Percentiles rank a stretch among this genome's conserved stretches.
Evolutionary conservation across 2,797 vertebrate genomes (phyloP).

Genomic region (Acropternis orthonyx): DNA sequence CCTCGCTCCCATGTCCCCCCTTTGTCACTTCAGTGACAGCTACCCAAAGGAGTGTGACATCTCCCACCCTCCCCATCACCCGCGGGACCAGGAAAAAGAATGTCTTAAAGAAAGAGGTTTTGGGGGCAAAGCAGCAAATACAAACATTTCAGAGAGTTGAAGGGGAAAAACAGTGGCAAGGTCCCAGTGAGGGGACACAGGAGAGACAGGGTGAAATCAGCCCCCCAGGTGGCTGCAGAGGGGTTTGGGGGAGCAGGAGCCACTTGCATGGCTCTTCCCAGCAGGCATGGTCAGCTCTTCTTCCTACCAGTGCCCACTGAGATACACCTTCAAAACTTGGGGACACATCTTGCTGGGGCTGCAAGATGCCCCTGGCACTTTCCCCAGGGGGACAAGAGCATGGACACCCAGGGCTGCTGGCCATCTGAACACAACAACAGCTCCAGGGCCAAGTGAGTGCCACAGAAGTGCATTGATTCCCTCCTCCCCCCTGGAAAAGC

Average conservation of each 20-base stretch:
- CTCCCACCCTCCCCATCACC: not conserved
- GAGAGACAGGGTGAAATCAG: not conserved
- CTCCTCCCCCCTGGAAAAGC: not conserved
- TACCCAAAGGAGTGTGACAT: accelerated
- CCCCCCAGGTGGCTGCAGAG: not conserved
- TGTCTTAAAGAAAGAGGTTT: not conserved
- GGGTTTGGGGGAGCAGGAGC: not conserved
- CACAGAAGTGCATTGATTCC: not conserved
- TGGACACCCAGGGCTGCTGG: not conserved
- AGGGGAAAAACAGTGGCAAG: not conserved
- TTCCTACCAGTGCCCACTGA: accelerated
- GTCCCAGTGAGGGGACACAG: not conserved
- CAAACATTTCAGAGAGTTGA: too few species aligned
- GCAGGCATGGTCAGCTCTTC: not conserved
- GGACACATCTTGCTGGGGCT: not conserved
- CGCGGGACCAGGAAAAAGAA: accelerated
- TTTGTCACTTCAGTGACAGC: not conserved
- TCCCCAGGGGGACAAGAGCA: not conserved
- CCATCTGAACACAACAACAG: not conserved
- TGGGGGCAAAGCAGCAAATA: not conserved
- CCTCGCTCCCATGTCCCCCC: too few species aligned
- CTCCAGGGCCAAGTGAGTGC: not conserved
- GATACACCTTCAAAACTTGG: not conserved
- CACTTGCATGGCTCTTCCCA: not conserved
- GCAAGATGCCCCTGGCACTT: not conserved